A percentile compares a stretch with the other conserved stretches of the same genome.
Conservation (phyloP, 2,113 vertebrate genomes). For the Stegostoma tigrinum region DNA sequence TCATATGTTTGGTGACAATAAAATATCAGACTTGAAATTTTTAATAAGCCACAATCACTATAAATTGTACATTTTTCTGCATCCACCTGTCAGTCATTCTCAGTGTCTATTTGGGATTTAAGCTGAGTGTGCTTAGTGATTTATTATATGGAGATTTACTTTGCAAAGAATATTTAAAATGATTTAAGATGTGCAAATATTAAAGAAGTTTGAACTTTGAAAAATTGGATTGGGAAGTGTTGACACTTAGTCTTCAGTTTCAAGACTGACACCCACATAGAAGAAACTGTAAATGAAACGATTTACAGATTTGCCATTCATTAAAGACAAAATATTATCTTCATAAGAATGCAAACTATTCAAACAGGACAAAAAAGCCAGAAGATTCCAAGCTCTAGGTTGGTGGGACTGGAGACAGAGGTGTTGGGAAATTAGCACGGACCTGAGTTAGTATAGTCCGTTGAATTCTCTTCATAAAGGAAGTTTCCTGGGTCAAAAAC, state of each 20-base stretch:
- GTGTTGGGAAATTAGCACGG: background rate
- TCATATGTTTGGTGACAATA: background rate
- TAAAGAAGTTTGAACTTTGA: background rate
- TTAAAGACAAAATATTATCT: background rate
- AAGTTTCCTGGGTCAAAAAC: background rate
- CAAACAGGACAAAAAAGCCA: background rate
- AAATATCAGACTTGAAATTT: conserved; percentile 15
- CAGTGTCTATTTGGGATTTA: background rate
- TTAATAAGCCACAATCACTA: background rate
- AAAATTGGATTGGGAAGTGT: background rate
- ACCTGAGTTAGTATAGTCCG: background rate
- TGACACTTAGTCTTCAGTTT: conserved; percentile 2
- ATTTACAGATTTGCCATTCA: background rate
- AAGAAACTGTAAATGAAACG: background rate
- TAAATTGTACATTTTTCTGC: background rate
- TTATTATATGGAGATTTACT: background rate
- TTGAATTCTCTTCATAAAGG: background rate
- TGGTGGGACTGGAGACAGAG: background rate
- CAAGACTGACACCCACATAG: background rate
- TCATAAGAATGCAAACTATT: background rate
- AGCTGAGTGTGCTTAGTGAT: background rate
- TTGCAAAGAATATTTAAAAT: background rate
- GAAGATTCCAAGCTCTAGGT: background rate
- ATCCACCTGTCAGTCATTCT: background rate
- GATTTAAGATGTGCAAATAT: background rate